A percentile compares a stretch with the other conserved stretches of the same genome.
Evolutionary conservation across 1,140 invertebrate genomes (phyloP).

Genomic region (Platyscapa corneri): DNA sequence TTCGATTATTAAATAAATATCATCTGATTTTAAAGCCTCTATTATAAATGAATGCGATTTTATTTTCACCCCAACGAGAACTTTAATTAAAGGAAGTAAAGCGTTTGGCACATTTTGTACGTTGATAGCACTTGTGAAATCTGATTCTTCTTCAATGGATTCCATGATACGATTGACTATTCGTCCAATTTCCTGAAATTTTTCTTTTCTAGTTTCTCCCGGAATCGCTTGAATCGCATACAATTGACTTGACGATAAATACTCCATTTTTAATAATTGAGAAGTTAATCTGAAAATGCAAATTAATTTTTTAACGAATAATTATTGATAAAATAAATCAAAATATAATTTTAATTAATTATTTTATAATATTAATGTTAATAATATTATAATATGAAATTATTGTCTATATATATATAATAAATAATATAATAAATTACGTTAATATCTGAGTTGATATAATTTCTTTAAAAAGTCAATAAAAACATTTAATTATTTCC

Average conservation of each 20-base stretch:
- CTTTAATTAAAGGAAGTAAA: slow-evolving; percentile 56
- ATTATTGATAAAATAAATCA: neutral
- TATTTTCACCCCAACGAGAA: slow-evolving; percentile 58
- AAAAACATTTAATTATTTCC: too few relatives aligned
- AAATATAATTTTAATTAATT: neutral
- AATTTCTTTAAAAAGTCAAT: too few relatives aligned
- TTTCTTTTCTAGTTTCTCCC: slow-evolving; percentile 59
- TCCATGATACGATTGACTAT: slow-evolving; percentile 48
- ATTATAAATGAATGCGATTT: slow-evolving; percentile 55
- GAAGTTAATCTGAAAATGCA: slow-evolving; percentile 18
- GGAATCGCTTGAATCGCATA: slow-evolving; percentile 61
- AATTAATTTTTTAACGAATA: too few relatives aligned
- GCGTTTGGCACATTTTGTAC: slow-evolving; percentile 52
- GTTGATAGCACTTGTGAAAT: neutral
- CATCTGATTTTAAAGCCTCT: slow-evolving; percentile 60
- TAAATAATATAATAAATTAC: too few relatives aligned
- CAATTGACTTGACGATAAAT: slow-evolving; percentile 6
- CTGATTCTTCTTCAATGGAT: neutral
- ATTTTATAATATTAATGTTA: too few relatives aligned
- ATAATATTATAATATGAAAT: too few relatives aligned
- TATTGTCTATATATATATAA: too few relatives aligned
- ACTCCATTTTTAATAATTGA: neutral
- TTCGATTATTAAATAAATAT: slow-evolving; percentile 57
- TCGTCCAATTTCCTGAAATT: slow-evolving; percentile 57
- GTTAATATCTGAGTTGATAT: too few relatives aligned